Conservation (phyloP, 1,140 invertebrate species). For the Diorhabda carinulata region DNA sequence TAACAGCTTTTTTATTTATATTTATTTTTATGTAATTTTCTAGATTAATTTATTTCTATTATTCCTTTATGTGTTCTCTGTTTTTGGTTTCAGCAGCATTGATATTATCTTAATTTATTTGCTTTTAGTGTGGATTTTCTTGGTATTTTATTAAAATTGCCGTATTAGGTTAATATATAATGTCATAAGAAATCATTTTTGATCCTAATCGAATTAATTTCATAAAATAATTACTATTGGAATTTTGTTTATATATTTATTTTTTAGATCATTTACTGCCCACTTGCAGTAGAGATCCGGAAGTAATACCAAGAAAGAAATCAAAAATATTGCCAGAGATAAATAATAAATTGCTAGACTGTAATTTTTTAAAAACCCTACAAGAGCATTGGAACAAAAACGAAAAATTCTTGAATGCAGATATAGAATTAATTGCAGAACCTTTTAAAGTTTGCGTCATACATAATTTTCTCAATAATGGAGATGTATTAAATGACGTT, state of each 20-base stretch:
- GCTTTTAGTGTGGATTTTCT: no score
- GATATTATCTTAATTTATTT: no score
- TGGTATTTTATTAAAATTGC: no score
- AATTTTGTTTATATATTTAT: slow-evolving; percentile 12
- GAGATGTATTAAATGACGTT: slow-evolving; percentile 55
- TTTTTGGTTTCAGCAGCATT: no score
- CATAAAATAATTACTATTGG: no score
- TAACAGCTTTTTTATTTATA: no score
- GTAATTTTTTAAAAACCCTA: slow-evolving; percentile 39
- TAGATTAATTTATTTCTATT: no score
- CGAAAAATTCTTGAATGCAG: slow-evolving; percentile 32
- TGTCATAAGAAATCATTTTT: no score
- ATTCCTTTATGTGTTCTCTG: no score
- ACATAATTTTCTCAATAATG: slow-evolving; percentile 55
- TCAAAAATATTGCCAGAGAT: slow-evolving; percentile 29
- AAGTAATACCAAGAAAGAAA: slow-evolving; percentile 27
- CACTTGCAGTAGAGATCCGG: slow-evolving; percentile 32
- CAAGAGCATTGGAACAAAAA: slow-evolving; percentile 44
- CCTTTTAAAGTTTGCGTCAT: slow-evolving; percentile 58
- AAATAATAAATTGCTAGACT: slow-evolving; percentile 16
- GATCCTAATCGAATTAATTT: no score
- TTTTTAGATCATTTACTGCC: slow-evolving; percentile 40
- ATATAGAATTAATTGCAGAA: slow-evolving; percentile 47
- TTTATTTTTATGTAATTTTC: no score
- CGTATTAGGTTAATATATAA: no score